These are phyloP conservation scores for Ctenochaetus hawaiiensis DNA, from an alignment of 2,797 vertebrate genomes.

Conservation along the genomic window DNA sequence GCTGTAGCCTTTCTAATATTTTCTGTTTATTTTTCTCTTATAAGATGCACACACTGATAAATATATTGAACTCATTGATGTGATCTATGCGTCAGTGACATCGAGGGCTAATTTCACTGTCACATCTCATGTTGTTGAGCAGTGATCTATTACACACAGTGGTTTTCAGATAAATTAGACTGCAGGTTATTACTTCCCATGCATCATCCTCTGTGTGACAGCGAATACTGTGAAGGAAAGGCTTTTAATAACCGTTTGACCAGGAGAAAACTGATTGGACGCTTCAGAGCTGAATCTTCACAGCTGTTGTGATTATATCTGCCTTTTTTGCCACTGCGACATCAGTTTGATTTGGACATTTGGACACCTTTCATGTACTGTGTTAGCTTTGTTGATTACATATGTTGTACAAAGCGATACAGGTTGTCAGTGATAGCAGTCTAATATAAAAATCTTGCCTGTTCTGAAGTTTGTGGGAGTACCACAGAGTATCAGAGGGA, in stretches of 20 bases:
- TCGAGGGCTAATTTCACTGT: slow-evolving; percentile 65
- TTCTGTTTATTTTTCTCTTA: slow-evolving; percentile 30
- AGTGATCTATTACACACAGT: slow-evolving; percentile 56
- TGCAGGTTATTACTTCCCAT: slow-evolving; percentile 72
- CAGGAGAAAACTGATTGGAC: slow-evolving; percentile 33
- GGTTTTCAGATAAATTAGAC: slow-evolving; percentile 61
- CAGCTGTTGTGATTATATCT: slow-evolving; percentile 37
- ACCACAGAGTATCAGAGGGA: background rate
- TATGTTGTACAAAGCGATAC: background rate
- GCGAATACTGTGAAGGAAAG: slow-evolving; percentile 47
- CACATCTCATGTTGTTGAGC: slow-evolving; percentile 24
- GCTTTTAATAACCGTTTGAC: slow-evolving; percentile 57
- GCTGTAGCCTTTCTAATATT: background rate
- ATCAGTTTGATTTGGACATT: background rate
- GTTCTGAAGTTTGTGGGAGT: background rate
- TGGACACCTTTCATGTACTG: slow-evolving; percentile 7
- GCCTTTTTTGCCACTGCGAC: background rate
- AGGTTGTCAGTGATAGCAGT: slow-evolving; percentile 9
- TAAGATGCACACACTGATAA: slow-evolving; percentile 24
- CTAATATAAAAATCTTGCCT: slow-evolving; percentile 8
- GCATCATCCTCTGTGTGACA: slow-evolving; percentile 70
- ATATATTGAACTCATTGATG: slow-evolving; percentile 43
- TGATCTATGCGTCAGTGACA: slow-evolving; percentile 46
- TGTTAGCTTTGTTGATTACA: slow-evolving; percentile 20
- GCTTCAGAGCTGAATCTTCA: slow-evolving; percentile 30